These are phyloP conservation scores for Cephalopterus ornatus DNA, from an alignment of 2,113 vertebrate species.

Conservation along the genomic window DNA sequence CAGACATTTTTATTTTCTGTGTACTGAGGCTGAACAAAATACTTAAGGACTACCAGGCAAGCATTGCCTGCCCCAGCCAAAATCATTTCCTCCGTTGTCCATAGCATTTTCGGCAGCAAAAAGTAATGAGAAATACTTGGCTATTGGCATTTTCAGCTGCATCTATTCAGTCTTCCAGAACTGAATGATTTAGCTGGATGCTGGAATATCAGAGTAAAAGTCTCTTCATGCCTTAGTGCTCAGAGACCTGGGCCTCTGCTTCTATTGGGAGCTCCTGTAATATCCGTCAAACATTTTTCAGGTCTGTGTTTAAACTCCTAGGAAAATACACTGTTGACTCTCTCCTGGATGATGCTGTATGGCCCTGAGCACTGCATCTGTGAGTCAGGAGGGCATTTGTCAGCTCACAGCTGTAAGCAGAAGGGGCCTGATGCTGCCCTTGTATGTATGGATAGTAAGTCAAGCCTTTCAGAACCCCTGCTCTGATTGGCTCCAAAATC, in stretches of 20 bases:
- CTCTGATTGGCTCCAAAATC: background rate
- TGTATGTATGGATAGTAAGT: rapidly evolving
- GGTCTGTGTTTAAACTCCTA: background rate
- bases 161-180: background rate
- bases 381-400: background rate
- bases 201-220: background rate
- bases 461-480: background rate
- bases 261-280: background rate
- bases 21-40: background rate
- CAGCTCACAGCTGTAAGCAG: background rate
- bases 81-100: background rate
- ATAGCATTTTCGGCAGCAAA: background rate
- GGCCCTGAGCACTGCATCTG: background rate
- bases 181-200: background rate
- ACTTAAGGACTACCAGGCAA: background rate
- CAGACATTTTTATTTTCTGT: background rate
- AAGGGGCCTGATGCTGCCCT: background rate
- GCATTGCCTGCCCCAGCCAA: background rate
- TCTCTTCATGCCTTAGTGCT: background rate
- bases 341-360: background rate
- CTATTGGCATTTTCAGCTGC: background rate
- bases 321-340: background rate
- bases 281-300: background rate
- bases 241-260: background rate
- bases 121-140: background rate